phyloP scores from a whole-genome alignment of 1,140 invertebrate species.

The Drosophila virilis region DNA sequence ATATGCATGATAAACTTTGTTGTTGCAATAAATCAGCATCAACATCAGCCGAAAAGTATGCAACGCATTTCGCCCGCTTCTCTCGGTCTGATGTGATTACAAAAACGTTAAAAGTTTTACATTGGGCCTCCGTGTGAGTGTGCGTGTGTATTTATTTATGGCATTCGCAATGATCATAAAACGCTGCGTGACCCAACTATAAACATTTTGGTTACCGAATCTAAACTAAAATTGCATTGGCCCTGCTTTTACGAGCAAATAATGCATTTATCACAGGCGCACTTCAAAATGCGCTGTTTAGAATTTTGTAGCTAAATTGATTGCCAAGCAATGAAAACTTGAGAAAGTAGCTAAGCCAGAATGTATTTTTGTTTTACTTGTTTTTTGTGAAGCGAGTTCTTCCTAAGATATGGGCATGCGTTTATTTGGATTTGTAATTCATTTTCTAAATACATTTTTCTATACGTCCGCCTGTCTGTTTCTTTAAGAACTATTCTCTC shows the following conservation, averaged over 20 bases:
- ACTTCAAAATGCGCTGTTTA: constrained; percentile 4
- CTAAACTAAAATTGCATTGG: constrained; percentile 50
- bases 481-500: no score
- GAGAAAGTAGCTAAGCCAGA: no score
- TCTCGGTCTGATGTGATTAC: constrained; percentile 66
- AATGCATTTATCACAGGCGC: constrained; percentile 41
- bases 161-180: constrained; percentile 47
- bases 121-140: constrained; percentile 16
- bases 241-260: constrained; percentile 38
- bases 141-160: constrained; percentile 56
- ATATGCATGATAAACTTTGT: constrained; percentile 84
- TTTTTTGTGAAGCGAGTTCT: no score
- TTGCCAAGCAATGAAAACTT: not conserved
- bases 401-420: no score
- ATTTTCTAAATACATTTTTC: no score
- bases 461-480: no score
- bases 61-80: constrained; percentile 42
- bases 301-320: constrained; percentile 4
- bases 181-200: constrained; percentile 64
- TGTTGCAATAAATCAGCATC: constrained; percentile 79
- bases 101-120: constrained; percentile 67
- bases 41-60: constrained; percentile 54
- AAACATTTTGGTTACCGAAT: constrained; percentile 40
- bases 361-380: no score
- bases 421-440: no score